These are phyloP conservation scores for Jaculus jaculus DNA, from an alignment of 2,113 vertebrate genomes.

Conservation along the genomic window DNA sequence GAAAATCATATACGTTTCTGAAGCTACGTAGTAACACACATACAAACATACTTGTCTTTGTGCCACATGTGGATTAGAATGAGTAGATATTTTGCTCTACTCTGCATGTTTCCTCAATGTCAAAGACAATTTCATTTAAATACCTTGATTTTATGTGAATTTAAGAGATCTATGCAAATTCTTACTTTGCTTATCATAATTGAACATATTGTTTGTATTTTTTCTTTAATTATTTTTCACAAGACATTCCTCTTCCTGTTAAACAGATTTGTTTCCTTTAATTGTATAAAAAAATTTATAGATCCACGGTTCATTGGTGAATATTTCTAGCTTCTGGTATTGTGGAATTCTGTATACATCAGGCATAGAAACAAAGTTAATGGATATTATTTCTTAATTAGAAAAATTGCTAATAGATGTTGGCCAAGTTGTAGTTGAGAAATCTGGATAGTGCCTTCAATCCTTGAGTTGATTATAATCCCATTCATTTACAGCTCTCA, in stretches of 20 bases:
- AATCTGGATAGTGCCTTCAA: constrained; percentile 10
- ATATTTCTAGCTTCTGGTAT: neutral
- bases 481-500: neutral
- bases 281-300: neutral
- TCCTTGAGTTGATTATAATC: neutral
- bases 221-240: constrained; percentile 21
- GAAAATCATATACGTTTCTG: neutral
- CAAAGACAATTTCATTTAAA: constrained; percentile 2
- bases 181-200: neutral
- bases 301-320: neutral
- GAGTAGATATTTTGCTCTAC: constrained; percentile 3
- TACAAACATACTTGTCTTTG: neutral
- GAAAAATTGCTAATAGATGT: neutral
- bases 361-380: neutral
- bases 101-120: neutral
- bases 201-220: constrained; percentile 14
- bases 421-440: neutral
- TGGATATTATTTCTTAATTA: constrained; percentile 29
- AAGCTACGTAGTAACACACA: neutral
- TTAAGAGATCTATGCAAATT: neutral
- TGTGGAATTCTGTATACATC: constrained; percentile 12
- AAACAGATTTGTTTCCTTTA: neutral
- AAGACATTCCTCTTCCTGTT: neutral
- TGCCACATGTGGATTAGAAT: neutral
- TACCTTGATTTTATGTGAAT: constrained; percentile 33